Conservation (phyloP, 2,888 invertebrate genomes). For the Tuta absoluta region DNA sequence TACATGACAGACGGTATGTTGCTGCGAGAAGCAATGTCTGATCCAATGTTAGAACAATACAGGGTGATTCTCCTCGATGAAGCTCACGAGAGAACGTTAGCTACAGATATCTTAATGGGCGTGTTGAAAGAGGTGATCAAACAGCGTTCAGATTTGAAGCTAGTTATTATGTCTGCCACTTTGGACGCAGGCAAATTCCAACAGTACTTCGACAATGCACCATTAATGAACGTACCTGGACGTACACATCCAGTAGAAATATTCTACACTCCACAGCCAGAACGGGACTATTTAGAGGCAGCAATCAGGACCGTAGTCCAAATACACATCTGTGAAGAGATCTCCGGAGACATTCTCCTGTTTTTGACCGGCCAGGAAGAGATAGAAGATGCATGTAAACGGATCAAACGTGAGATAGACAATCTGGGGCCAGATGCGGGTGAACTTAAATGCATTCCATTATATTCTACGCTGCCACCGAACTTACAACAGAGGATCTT, state of each 20-base stretch:
- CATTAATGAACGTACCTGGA: constrained; percentile 98
- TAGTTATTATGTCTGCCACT: constrained; percentile 99
- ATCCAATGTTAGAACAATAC: constrained; percentile 98
- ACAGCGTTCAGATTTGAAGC: constrained; percentile 94
- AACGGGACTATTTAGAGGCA: constrained; percentile 97
- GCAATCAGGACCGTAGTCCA: constrained; percentile 97
- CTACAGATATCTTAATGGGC: constrained; percentile 99
- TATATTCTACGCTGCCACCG: constrained; percentile 99
- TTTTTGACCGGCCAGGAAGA: constrained; percentile 93
- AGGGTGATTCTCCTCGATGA: constrained; percentile 98
- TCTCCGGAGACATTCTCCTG: constrained; percentile 94
- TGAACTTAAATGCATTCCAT: constrained; percentile 98
- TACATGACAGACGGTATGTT: constrained; percentile 99
- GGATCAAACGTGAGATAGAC: constrained; percentile 96
- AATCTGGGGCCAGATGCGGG: constrained; percentile 98
- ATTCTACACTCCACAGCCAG: constrained; percentile 99
- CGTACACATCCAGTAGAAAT: constrained; percentile 83
- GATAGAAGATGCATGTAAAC: constrained; percentile 99
- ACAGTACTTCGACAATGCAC: constrained; percentile 99
- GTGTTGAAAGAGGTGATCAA: constrained; percentile 98
- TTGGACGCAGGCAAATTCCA: constrained; percentile 99
- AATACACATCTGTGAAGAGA: constrained; percentile 98
- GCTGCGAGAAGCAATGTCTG: constrained; percentile 99
- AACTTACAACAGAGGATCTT: constrained; percentile 98
- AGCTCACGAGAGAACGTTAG: constrained; percentile 98